These are phyloP conservation scores for Equus quagga DNA, from an alignment of 2,113 vertebrate genomes.

Conservation along the genomic window DNA sequence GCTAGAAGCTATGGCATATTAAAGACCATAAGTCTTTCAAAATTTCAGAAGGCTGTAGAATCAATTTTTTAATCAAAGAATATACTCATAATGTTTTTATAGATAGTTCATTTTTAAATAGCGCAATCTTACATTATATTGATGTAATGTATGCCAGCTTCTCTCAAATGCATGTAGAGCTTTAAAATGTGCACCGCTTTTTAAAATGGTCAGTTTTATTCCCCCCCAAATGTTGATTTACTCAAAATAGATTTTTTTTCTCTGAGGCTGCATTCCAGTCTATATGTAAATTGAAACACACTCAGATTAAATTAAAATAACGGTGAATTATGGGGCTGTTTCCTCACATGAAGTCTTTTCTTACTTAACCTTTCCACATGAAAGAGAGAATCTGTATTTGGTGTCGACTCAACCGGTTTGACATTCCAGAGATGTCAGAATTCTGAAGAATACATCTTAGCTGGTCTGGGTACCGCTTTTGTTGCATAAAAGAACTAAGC, in stretches of 20 bases:
- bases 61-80: slow-evolving; percentile 54
- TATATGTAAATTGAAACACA: slow-evolving; percentile 76
- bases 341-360: slow-evolving; percentile 72
- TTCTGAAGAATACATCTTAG: slow-evolving; percentile 78
- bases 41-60: slow-evolving; percentile 59
- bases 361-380: slow-evolving; percentile 70
- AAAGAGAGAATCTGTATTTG: slow-evolving; percentile 77
- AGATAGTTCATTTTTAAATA: slow-evolving; percentile 52
- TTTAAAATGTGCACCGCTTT: slow-evolving; percentile 58
- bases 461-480: slow-evolving; percentile 78
- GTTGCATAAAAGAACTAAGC: slow-evolving; percentile 76
- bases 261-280: slow-evolving; percentile 60
- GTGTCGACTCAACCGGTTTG: slow-evolving; percentile 81
- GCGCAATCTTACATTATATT: background rate
- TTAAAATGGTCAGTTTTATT: slow-evolving; percentile 65
- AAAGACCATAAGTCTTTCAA: slow-evolving; percentile 57
- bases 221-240: slow-evolving; percentile 50
- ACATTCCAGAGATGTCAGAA: slow-evolving; percentile 81
- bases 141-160: background rate
- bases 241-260: slow-evolving; percentile 58
- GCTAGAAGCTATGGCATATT: slow-evolving; percentile 60
- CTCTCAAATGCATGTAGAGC: slow-evolving; percentile 28
- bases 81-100: slow-evolving; percentile 48
- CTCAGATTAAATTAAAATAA: slow-evolving; percentile 73
- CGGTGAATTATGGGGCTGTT: slow-evolving; percentile 48